phyloP scores from a whole-genome alignment of 2,113 vertebrate genomes.

The Chamaea fasciata region DNA sequence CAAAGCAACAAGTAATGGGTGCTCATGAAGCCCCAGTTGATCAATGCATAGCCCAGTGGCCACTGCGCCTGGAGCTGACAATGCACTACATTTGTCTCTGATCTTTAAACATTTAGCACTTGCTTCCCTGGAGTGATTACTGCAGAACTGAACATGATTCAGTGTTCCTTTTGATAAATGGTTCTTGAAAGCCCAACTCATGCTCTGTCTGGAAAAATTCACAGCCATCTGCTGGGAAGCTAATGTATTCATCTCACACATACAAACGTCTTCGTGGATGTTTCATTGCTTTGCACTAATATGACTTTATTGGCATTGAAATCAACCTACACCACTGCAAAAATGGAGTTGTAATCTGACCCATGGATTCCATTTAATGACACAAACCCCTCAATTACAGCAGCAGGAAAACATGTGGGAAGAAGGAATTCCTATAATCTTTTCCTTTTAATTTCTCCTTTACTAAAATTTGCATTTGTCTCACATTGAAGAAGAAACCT shows the following conservation, averaged over 20 bases:
- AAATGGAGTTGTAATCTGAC: neutral
- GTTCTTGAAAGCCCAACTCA: neutral
- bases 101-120: neutral
- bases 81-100: neutral
- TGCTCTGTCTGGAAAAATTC: slow-evolving; percentile 32
- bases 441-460: neutral
- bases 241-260: slow-evolving; percentile 9
- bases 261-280: neutral
- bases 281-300: slow-evolving; percentile 1
- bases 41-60: neutral
- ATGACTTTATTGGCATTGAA: neutral
- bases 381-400: neutral
- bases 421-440: neutral
- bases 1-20: neutral
- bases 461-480: neutral
- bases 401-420: neutral
- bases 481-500: neutral
- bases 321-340: neutral
- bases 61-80: neutral
- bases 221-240: slow-evolving; percentile 26
- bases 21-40: neutral
- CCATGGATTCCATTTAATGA: neutral
- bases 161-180: slow-evolving; percentile 3
- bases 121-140: neutral
- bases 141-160: slow-evolving; percentile 5